Conservation (phyloP, 2,113 vertebrate species). For the Nansenia antarctica region DNA sequence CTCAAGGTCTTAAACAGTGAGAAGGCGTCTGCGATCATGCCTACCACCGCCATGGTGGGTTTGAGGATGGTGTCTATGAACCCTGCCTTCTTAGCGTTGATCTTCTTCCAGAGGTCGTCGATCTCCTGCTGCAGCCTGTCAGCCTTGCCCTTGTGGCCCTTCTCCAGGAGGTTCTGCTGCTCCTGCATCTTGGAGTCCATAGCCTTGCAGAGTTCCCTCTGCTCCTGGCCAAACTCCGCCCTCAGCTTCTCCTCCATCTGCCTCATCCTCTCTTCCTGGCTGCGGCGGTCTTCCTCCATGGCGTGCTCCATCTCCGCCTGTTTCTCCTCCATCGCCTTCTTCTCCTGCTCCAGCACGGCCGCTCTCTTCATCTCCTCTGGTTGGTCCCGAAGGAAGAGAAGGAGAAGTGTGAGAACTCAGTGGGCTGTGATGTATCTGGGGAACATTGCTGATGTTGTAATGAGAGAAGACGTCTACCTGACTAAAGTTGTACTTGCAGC, state of each 20-base stretch:
- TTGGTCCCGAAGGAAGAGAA: background rate
- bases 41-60: background rate
- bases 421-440: no score
- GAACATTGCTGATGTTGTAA: no score
- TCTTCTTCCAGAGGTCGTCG: slow-evolving; percentile 20
- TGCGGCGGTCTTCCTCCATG: slow-evolving; percentile 20
- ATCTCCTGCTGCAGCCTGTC: background rate
- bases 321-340: slow-evolving; percentile 27
- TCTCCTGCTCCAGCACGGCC: slow-evolving; percentile 32
- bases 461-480: no score
- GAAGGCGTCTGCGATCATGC: no score
- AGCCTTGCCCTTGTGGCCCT: background rate
- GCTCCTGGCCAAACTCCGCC: background rate
- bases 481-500: no score
- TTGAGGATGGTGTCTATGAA: background rate
- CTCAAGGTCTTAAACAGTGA: background rate
- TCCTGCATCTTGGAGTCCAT: slow-evolving; percentile 16
- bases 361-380: slow-evolving; percentile 32
- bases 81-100: background rate
- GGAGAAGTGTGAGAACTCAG: no score
- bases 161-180: slow-evolving; percentile 7
- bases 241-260: slow-evolving; percentile 18
- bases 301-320: slow-evolving; percentile 14
- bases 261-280: slow-evolving; percentile 25
- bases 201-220: background rate